Conservation (phyloP, 2,113 vertebrate genomes). For the Eurypyga helias region DNA sequence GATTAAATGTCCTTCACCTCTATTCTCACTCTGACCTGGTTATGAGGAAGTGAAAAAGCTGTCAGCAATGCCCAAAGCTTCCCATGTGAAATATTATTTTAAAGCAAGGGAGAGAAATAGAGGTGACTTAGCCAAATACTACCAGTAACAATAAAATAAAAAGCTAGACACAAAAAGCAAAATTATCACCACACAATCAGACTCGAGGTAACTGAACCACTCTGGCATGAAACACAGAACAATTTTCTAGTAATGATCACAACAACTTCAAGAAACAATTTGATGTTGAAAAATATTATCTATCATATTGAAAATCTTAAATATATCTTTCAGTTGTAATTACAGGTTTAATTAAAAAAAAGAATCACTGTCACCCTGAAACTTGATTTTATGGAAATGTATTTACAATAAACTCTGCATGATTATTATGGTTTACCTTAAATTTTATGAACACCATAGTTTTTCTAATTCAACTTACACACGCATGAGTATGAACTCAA, state of each 20-base stretch:
- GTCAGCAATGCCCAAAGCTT: constrained; percentile 38
- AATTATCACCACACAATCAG: constrained; percentile 4
- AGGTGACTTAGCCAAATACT: constrained; percentile 35
- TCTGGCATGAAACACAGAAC: not conserved
- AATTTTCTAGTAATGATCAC: not conserved
- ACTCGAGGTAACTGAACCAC: not conserved
- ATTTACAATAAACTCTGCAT: not conserved
- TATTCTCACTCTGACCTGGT: constrained; percentile 76
- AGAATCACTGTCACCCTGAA: not conserved
- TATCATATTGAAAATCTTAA: not conserved
- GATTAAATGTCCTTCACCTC: constrained; percentile 81
- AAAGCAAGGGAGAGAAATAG: constrained; percentile 36
- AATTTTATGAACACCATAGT: not conserved
- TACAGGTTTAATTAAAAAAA: not conserved
- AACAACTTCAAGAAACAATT: not conserved
- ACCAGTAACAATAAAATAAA: constrained; percentile 19
- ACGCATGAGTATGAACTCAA: not conserved
- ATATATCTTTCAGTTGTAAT: not conserved
- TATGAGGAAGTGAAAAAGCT: constrained; percentile 58
- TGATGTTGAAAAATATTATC: not conserved
- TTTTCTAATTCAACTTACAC: not conserved
- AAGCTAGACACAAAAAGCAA: not conserved
- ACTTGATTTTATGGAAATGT: not conserved
- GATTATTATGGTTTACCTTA: not conserved
- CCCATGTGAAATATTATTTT: constrained; percentile 55